Conservation (phyloP, 2,888 invertebrate species). For the Melieria omissa region DNA sequence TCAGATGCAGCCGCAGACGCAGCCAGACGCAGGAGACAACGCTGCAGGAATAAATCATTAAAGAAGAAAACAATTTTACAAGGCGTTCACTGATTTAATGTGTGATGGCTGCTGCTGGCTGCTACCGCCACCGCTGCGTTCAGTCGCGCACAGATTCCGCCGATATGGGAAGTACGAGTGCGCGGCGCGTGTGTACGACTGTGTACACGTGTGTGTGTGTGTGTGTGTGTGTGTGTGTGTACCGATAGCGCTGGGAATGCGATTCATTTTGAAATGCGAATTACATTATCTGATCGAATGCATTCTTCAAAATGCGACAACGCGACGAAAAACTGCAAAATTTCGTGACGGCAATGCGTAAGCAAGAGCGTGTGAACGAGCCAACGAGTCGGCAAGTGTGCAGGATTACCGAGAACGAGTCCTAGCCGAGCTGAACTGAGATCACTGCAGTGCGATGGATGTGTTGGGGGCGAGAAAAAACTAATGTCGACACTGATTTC, state of each 20-base stretch:
- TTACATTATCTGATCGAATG: constrained; percentile 60
- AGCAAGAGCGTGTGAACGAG: constrained; percentile 65
- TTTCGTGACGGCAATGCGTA: constrained; percentile 66
- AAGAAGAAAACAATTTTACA: constrained; percentile 15
- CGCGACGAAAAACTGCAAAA: constrained; percentile 57
- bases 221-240: background rate
- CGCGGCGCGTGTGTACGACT: background rate
- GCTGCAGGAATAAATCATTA: constrained; percentile 23
- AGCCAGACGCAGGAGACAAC: background rate
- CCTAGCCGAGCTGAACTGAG: too few relatives aligned
- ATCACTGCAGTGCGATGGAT: too few relatives aligned
- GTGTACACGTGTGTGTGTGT: background rate
- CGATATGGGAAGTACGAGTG: constrained; percentile 54
- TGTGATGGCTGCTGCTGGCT: background rate
- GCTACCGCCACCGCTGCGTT: background rate
- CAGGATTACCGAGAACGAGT: too few relatives aligned
- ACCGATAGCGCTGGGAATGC: constrained; percentile 49
- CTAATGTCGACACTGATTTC: too few relatives aligned
- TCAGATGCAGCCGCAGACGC: background rate
- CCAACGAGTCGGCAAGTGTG: constrained; percentile 21
- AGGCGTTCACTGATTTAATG: constrained; percentile 30
- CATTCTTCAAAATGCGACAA: constrained; percentile 52
- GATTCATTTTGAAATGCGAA: constrained; percentile 60
- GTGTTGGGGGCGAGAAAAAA: too few relatives aligned
- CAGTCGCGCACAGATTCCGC: constrained; percentile 2